These are phyloP conservation scores for Pachyseris speciosa DNA, from an alignment of 64 coral and sea anemone genomes.

Conservation along the genomic window DNA sequence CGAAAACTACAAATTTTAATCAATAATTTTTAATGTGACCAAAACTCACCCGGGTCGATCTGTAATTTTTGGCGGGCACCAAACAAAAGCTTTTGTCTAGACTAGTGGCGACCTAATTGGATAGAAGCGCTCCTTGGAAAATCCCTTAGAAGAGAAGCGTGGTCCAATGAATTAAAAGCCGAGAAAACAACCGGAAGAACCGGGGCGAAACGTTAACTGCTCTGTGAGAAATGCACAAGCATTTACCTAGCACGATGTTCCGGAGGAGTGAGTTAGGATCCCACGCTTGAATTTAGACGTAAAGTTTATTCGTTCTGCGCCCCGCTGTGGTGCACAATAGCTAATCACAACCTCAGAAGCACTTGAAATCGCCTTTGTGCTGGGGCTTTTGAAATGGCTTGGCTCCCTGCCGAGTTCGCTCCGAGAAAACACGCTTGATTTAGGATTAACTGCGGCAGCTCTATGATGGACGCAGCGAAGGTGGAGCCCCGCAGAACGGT, in stretches of 20 bases:
- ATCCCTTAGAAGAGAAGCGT: neutral
- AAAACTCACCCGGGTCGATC: neutral
- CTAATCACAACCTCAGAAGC: slow-evolving; percentile 49
- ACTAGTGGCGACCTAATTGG: neutral
- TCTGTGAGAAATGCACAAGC: slow-evolving; percentile 4
- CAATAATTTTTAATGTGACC: neutral
- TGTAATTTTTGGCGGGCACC: neutral
- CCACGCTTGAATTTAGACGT: slow-evolving; percentile 32
- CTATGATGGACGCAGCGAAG: slow-evolving; percentile 5
- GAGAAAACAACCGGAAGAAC: neutral
- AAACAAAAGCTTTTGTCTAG: slow-evolving; percentile 14
- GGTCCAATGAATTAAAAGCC: neutral
- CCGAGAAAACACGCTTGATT: slow-evolving; percentile 43
- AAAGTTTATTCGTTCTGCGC: slow-evolving; percentile 34
- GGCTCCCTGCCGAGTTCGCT: neutral
- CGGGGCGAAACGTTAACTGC: neutral
- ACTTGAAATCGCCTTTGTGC: slow-evolving; percentile 42
- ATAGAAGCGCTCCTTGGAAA: neutral
- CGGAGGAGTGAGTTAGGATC: neutral
- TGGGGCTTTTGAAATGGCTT: slow-evolving; percentile 14
- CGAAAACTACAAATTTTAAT: neutral
- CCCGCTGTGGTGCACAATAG: slow-evolving; percentile 5
- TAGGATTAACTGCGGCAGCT: slow-evolving; percentile 26
- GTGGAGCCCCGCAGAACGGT: neutral
- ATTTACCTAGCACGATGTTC: neutral